Evolutionary conservation across 2,888 invertebrate species (phyloP).

Genomic region (Galerucella nymphaeae): DNA sequence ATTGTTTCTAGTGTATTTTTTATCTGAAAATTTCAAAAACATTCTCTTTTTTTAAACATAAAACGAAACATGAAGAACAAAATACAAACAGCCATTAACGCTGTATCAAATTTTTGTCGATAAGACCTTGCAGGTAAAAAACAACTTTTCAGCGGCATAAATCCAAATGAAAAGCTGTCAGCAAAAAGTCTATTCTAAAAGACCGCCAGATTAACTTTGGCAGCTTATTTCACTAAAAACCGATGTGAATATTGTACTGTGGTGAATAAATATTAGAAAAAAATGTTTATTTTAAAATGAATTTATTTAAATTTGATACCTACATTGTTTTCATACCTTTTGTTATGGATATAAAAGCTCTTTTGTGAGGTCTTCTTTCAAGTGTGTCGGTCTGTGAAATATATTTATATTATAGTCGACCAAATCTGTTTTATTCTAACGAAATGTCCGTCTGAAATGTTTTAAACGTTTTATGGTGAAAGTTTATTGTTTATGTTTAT

Average conservation of each 20-base stretch:
- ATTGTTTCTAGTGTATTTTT: neutral
- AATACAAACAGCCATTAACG: too few relatives aligned
- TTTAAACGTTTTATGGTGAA: conserved; percentile 19
- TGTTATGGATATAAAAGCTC: conserved; percentile 20
- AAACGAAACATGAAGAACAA: too few relatives aligned
- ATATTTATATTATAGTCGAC: conserved; percentile 30
- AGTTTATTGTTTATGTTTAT: conserved; percentile 24
- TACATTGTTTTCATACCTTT: conserved; percentile 25
- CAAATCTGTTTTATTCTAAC: conserved; percentile 27
- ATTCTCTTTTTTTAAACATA: too few relatives aligned
- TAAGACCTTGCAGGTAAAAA: neutral
- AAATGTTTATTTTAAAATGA: too few relatives aligned
- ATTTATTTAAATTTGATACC: conserved; percentile 1
- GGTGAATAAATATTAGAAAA: too few relatives aligned
- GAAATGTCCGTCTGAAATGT: conserved; percentile 15
- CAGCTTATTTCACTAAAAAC: too few relatives aligned
- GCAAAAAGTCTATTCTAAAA: neutral
- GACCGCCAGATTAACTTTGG: neutral
- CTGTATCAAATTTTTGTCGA: too few relatives aligned
- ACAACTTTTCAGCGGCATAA: neutral
- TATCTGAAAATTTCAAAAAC: too few relatives aligned
- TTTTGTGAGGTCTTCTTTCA: conserved; percentile 26
- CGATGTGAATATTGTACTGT: too few relatives aligned
- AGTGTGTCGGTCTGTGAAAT: conserved; percentile 25
- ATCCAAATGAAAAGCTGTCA: neutral